Base-by-base conservation (phyloP, 2,888 invertebrate species). In the Alcis repandata region DNA sequence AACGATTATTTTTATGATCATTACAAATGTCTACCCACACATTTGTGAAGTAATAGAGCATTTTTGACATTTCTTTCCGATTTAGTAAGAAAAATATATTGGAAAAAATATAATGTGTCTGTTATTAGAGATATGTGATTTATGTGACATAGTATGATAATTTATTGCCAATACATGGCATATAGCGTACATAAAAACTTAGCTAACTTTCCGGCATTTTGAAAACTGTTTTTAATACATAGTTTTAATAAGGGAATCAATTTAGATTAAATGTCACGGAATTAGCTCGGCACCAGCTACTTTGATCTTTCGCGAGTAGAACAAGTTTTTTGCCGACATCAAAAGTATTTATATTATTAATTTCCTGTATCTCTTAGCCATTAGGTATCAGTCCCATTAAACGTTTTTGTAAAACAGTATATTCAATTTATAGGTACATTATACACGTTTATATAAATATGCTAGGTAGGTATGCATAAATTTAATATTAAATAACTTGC, bases 321-420 rank as follows among this genome's bases (percentile, higher is more conserved):
- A 46, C 22, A 11, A 48, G 27, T 27, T 48, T 48, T 48, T 48
- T 48, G n/a, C 48, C 48, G 7, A 48, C 27, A 27, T 15, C 15
- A 27, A 27, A 48, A 22, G 19, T 22, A 4, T 32, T 48, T 48
- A n/a, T 27, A 27, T 46, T 27, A 27, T 32, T 15, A 27, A 48
- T 22, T 48, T 48, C 48, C 48, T 48, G 48, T 27, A 15, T 15
- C n/a, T 15, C 27, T 46, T 27, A 27, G 15, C 48, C 48, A 15
- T 27, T 27, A 32, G 11, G 9, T 48, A 32, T 48, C 48, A 27
- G 2, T 15, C 27, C 22, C 27, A 15, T 1, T 48, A 48, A 32
- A 27, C 4, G 20, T 7, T 6, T 45, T 13, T 45, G 41, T 19
- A 10, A 17, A 41, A 19, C 41, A 1, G 19, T 9, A 1, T 15